These are phyloP conservation scores for Pteropus rufus DNA, from an alignment of 2,797 vertebrate genomes.

Conservation along the genomic window DNA sequence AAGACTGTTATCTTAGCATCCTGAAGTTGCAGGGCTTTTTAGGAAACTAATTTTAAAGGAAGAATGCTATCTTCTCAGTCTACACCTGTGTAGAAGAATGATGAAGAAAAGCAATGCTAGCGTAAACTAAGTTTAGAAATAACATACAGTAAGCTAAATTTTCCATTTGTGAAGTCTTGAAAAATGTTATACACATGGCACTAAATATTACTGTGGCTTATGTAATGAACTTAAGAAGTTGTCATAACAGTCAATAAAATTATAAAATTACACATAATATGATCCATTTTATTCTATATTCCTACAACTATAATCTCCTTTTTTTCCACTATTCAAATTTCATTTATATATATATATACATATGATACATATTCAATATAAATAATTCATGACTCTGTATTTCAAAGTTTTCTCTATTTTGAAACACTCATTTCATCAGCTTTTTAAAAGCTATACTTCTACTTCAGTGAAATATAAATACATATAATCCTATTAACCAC, in stretches of 20 bases:
- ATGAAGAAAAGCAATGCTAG: constrained; percentile 1
- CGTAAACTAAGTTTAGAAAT: constrained; percentile 5
- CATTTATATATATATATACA: background rate
- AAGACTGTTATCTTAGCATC: background rate
- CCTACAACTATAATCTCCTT: background rate
- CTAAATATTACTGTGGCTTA: background rate
- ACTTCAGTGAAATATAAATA: background rate
- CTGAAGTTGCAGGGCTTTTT: background rate
- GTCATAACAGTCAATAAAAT: background rate
- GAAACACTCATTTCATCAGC: background rate
- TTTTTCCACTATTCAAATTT: background rate
- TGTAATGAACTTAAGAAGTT: background rate
- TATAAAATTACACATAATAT: background rate
- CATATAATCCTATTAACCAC: background rate
- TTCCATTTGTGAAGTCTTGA: background rate
- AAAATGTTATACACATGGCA: background rate
- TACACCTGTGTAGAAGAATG: background rate
- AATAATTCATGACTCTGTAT: background rate
- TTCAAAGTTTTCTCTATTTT: background rate
- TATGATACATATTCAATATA: background rate
- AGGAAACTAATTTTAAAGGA: background rate
- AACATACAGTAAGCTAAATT: background rate
- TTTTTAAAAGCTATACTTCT: background rate
- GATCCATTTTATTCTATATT: background rate
- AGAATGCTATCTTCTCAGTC: background rate